phyloP scores from a whole-genome alignment of 2,888 invertebrate genomes.

The Andrena haemorrhoa region DNA sequence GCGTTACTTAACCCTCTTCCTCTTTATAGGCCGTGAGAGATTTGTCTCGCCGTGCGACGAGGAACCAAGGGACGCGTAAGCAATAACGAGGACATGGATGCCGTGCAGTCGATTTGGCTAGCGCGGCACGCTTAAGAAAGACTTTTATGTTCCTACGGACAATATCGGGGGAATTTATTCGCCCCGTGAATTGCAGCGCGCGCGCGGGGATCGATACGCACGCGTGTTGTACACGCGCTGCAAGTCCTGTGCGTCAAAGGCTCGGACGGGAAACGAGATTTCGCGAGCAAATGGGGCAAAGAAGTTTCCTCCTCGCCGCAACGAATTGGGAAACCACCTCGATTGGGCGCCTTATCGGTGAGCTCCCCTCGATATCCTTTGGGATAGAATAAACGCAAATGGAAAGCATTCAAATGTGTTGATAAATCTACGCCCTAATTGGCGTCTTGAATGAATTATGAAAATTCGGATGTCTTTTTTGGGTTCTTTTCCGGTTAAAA shows the following conservation, averaged over 20 bases:
- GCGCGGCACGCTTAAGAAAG: slow-evolving; percentile 52
- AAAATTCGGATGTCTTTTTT: no score
- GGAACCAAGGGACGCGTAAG: slow-evolving; percentile 33
- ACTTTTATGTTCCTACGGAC: slow-evolving; percentile 55
- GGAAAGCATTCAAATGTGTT: background rate
- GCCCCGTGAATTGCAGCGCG: slow-evolving; percentile 41
- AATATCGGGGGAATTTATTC: slow-evolving; percentile 59
- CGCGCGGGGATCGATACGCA: slow-evolving; percentile 49
- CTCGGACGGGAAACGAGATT: slow-evolving; percentile 28
- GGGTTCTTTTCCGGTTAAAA: no score
- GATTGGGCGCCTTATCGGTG: background rate
- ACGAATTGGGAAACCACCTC: background rate
- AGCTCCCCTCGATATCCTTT: background rate
- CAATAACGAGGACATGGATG: slow-evolving; percentile 52
- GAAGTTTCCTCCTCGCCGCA: background rate
- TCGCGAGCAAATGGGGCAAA: background rate
- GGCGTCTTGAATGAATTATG: background rate
- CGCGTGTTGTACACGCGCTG: slow-evolving; percentile 17
- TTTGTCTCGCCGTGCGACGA: slow-evolving; percentile 23
- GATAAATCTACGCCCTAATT: background rate
- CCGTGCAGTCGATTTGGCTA: slow-evolving; percentile 58
- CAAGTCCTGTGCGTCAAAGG: slow-evolving; percentile 20
- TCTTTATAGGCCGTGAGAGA: slow-evolving; percentile 12
- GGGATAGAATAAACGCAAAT: no score
- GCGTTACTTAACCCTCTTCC: slow-evolving; percentile 38